These are phyloP conservation scores for Cantharis rufa DNA, from an alignment of 2,888 invertebrate genomes.

Conservation along the genomic window DNA sequence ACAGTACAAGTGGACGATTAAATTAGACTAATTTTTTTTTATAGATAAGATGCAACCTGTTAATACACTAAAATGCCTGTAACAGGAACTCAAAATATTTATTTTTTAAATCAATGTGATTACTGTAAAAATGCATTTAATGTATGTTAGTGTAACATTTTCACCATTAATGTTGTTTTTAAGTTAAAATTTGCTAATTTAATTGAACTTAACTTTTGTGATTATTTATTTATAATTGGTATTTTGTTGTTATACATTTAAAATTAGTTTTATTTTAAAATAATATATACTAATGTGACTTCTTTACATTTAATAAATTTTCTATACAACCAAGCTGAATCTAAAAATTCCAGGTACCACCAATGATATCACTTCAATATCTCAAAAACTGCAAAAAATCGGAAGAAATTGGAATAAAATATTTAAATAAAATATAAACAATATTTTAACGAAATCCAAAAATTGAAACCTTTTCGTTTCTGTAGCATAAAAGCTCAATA, in stretches of 20 bases:
- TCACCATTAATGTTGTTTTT: background rate
- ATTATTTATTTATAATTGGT: background rate
- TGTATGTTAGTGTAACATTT: background rate
- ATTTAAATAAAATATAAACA: too few species aligned
- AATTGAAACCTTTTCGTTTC: too few species aligned
- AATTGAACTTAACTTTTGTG: background rate
- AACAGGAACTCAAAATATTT: background rate
- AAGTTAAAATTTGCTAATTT: background rate
- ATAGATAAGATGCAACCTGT: background rate
- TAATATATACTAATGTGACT: background rate
- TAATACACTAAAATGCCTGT: background rate
- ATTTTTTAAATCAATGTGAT: background rate
- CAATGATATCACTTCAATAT: too few species aligned
- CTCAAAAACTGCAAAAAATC: too few species aligned
- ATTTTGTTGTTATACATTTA: background rate
- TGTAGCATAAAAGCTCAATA: too few species aligned
- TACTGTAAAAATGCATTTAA: background rate
- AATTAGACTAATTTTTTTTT: conserved; percentile 12
- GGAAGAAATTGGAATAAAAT: too few species aligned
- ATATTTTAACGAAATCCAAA: too few species aligned
- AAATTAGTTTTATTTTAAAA: background rate
- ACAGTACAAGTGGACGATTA: conserved; percentile 62
- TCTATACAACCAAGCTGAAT: background rate
- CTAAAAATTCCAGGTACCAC: too few species aligned
- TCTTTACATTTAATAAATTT: background rate